Evolutionary conservation across 2,888 invertebrate genomes (phyloP), one percentile per base, ranked within the genome.

Genomic region (Hedychridium roseum): DNA sequence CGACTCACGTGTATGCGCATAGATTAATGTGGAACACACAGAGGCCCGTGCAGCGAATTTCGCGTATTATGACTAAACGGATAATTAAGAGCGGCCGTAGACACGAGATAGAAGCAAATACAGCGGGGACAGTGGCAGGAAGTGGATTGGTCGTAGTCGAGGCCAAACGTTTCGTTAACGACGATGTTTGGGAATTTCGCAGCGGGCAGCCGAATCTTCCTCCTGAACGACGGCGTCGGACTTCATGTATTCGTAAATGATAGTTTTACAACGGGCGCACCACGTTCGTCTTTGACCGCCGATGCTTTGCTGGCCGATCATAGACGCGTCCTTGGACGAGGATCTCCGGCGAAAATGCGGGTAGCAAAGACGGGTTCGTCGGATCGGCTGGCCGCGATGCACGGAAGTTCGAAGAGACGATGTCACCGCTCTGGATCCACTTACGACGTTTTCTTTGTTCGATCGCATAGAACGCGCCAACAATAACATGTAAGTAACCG

Each of bases 401-500:
- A 60, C 41, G 46, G 46, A 42, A 18, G 26, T 42, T 47, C 23
- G 32, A 27, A 47, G n/a, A n/a, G n/a, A n/a, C n/a, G n/a, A n/a
- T n/a, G n/a, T n/a, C n/a, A n/a, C n/a, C n/a, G n/a, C n/a, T n/a
- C n/a, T n/a, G n/a, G n/a, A n/a, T n/a, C n/a, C n/a, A n/a, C n/a
- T n/a, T n/a, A n/a, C n/a, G n/a, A n/a, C n/a, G n/a, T n/a, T 11
- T 35, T 20, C 43, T 50, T 40, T 15, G 23, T 48, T 57, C 43
- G 55, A 50, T 59, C 43, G 61, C 61, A 62, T 62, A 63, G 60
- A 59, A 56, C 43, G 46, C 50, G 34, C 23, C 21, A 54, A 28
- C 54, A 48, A 50, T 54, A 28, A 39, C 56, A 48, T 23, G 23
- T 9, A 23, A 23, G 9, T 5, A 6, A 5, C 5, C 23, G 23